A percentile compares a stretch with the other conserved stretches of the same genome.
Conservation (phyloP, 2,113 vertebrate genomes). For the Muntiacus muntjak region DNA sequence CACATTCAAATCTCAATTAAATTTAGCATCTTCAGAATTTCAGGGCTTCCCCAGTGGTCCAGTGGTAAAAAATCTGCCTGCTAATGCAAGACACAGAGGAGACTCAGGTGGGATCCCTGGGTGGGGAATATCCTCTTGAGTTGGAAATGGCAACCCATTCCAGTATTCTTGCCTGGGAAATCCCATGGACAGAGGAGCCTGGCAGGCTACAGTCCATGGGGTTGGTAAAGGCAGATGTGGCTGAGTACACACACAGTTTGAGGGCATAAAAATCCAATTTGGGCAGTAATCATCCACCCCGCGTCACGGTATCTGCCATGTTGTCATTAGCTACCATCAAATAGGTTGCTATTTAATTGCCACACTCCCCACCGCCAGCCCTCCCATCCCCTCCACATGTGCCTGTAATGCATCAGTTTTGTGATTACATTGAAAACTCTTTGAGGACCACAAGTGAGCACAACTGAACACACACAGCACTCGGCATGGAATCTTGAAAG, state of each 20-base stretch:
- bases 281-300: no score
- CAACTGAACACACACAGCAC: no score
- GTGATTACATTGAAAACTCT: not conserved
- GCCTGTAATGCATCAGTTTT: not conserved
- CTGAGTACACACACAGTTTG: not conserved
- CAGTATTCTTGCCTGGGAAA: not conserved
- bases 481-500: rapidly evolving
- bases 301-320: rapidly evolving
- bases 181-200: not conserved
- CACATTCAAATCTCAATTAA: not conserved
- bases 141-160: not conserved
- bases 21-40: not conserved
- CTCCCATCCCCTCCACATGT: no score
- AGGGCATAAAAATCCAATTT: not conserved
- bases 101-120: not conserved
- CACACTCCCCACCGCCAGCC: not conserved
- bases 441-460: not conserved
- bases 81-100: not conserved
- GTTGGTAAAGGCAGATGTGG: not conserved
- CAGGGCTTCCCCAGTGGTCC: not conserved
- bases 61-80: not conserved
- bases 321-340: not conserved
- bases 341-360: not conserved
- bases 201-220: not conserved
- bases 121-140: not conserved